A percentile compares a stretch with the other conserved stretches of the same genome.
phyloP scores from a whole-genome alignment of 64 coral and sea anemone genomes.

The Pocillopora verrucosa region DNA sequence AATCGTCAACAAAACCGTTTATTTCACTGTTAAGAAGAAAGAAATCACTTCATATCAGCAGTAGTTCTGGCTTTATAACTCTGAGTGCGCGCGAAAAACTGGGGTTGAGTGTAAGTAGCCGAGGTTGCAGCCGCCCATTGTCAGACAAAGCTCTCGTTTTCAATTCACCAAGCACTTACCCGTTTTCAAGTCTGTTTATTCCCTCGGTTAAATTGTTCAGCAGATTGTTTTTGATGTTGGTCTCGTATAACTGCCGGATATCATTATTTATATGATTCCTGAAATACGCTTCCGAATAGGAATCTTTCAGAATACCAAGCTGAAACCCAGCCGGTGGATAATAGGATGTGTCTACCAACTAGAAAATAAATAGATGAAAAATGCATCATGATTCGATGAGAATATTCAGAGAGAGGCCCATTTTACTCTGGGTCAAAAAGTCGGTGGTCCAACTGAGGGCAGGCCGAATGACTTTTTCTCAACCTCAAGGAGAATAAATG shows the following conservation, averaged over 20 bases:
- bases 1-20: conserved; percentile 35
- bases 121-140: not conserved
- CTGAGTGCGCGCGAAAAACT: not conserved
- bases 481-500: too few relatives aligned
- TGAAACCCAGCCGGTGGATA: conserved; percentile 33
- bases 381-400: too few relatives aligned
- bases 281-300: conserved; percentile 9
- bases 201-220: conserved; percentile 2
- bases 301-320: not conserved
- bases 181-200: not conserved
- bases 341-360: conserved; percentile 25
- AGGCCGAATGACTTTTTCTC: too few relatives aligned
- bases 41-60: not conserved
- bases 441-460: too few relatives aligned
- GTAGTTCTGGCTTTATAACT: too few relatives aligned
- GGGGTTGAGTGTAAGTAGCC: not conserved
- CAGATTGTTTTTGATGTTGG: conserved; percentile 6
- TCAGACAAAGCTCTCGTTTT: too few relatives aligned
- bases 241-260: conserved; percentile 9
- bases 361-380: not conserved
- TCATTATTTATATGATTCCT: conserved; percentile 14
- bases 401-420: too few relatives aligned
- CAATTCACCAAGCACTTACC: not conserved
- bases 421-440: too few relatives aligned
- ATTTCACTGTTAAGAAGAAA: conserved; percentile 37